These are phyloP conservation scores for Drosophila mulleri DNA, from an alignment of 2,888 invertebrate genomes.

Conservation along the genomic window DNA sequence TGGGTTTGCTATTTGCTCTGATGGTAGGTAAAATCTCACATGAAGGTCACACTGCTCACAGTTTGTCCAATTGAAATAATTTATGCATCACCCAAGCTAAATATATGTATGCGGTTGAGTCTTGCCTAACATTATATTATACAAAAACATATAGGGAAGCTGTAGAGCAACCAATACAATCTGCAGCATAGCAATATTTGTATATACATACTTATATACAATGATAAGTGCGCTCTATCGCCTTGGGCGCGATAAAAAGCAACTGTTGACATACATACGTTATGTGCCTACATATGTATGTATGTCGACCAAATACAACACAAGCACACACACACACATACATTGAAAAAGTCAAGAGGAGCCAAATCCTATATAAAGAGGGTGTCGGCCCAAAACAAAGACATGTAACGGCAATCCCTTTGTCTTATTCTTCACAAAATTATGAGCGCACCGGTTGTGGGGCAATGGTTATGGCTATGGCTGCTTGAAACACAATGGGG, in stretches of 20 bases:
- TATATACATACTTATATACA: constrained; percentile 8
- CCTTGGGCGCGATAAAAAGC: constrained; percentile 69
- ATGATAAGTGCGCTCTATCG: constrained; percentile 56
- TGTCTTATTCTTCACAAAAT: constrained; percentile 42
- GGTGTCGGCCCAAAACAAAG: constrained; percentile 65
- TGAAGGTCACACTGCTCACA: constrained; percentile 37
- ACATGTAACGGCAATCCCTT: constrained; percentile 34
- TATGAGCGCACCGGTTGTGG: constrained; percentile 49
- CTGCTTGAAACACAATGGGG: constrained; percentile 50
- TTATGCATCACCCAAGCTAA: constrained; percentile 28
- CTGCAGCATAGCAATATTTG: background rate
- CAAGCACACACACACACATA: background rate
- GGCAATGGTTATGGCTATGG: constrained; percentile 38
- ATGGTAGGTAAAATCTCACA: constrained; percentile 8
- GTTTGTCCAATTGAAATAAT: constrained; percentile 33
- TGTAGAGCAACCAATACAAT: constrained; percentile 20
- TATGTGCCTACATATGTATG: background rate
- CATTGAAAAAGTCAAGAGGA: constrained; percentile 67
- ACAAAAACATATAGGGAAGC: constrained; percentile 34
- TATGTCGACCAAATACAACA: constrained; percentile 13
- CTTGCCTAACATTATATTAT: constrained; percentile 37
- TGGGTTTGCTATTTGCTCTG: constrained; percentile 15
- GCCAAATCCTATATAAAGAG: constrained; percentile 56
- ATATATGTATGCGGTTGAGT: constrained; percentile 35
- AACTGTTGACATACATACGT: constrained; percentile 59